Evolutionary conservation across 2,888 invertebrate species (phyloP), one percentile per base, ranked within the genome.

Genomic region (Apodemia mormo): DNA sequence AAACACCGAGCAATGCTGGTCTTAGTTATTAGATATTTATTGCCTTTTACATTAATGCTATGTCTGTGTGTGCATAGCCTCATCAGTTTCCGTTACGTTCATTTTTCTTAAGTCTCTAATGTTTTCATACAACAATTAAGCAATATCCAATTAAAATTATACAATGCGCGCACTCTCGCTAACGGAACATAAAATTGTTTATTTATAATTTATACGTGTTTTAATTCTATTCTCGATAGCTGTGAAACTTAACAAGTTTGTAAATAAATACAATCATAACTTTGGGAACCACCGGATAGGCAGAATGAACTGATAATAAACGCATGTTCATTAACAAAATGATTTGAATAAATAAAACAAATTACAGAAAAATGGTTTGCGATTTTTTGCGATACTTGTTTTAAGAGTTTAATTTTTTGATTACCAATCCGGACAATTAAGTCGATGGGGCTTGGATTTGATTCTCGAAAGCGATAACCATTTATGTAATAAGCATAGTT

Each of bases 91-190:
- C 33, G 61, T 61, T 33, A 2, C 61, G 33, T 12, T 61, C 61
- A 61, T 61, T 61, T 33, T 61, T 61, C 61, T 61, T 61, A 61
- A 52, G 30, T 61, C 61, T 61, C 22, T 37, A 22, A 22, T 22
- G 61, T 61, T 61, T 61, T 61, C 61, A 61, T 61, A 30, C 30
- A 61, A 61, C 61, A 61, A 61, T 61, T 61, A 61, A 61, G 61
- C 61, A 61, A 61, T 61, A 61, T 33, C 61, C 33, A 61, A 61
- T 61, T 61, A 61, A 61, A 61, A 61, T 61, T 61, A 61, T 61
- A 61, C 61, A 61, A 61, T 61, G 61, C 61, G 14, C 33, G 61
- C 61, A 61, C 61, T 61, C 61, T 61, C 61, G 61, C 61, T 33
- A 61, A 61, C 61, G 61, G 61, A 30, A 61, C 33, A 61, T 30